phyloP scores from a whole-genome alignment of 1,140 invertebrate species.

The Vanessa tameamea region DNA sequence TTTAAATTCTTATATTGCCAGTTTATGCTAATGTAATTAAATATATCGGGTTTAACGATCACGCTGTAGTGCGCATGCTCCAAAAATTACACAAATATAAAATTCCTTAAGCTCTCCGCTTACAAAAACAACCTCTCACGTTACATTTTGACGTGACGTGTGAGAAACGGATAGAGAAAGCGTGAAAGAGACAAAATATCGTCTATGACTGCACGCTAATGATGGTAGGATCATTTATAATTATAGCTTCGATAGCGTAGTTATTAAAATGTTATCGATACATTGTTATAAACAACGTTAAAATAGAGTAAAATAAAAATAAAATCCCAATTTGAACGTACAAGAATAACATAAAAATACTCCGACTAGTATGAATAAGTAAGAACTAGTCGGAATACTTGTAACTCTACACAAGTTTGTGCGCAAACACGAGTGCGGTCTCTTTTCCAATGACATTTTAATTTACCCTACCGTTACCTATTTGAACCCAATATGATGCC shows the following conservation, averaged over 20 bases:
- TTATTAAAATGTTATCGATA: slow-evolving; percentile 1
- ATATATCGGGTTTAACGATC: slow-evolving; percentile 3
- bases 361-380: too few relatives aligned
- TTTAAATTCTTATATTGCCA: too few relatives aligned
- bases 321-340: too few relatives aligned
- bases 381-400: too few relatives aligned
- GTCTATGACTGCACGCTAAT: slow-evolving; percentile 40
- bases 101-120: slow-evolving; percentile 32
- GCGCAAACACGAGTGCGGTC: too few relatives aligned
- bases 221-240: slow-evolving; percentile 45
- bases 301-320: too few relatives aligned
- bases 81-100: slow-evolving; percentile 40
- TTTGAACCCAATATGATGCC: too few relatives aligned
- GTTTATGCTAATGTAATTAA: not conserved
- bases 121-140: slow-evolving; percentile 33
- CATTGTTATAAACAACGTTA: too few relatives aligned
- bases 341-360: too few relatives aligned
- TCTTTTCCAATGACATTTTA: too few relatives aligned
- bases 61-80: slow-evolving; percentile 37
- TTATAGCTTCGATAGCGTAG: slow-evolving; percentile 42
- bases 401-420: too few relatives aligned
- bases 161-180: slow-evolving; percentile 24
- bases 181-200: slow-evolving; percentile 35
- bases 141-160: slow-evolving; percentile 30
- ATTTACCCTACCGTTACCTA: too few relatives aligned